Evolutionary conservation across 2,113 vertebrate species (phyloP).

Genomic region (Phainopepla nitens): DNA sequence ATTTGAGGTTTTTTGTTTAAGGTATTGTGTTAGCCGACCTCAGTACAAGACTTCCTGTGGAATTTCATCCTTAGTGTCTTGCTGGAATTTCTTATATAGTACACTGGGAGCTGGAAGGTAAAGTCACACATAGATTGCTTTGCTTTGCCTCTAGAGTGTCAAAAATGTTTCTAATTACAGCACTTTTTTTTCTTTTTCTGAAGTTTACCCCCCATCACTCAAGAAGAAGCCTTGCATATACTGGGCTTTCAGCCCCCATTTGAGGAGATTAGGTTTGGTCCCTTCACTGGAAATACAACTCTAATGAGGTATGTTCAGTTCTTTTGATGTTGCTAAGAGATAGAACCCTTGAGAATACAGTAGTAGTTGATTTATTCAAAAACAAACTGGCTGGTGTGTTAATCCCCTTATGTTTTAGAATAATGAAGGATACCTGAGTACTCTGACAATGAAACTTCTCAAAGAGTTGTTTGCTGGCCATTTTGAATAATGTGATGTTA

Average conservation of each 20-base stretch:
- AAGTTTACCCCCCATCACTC: slow-evolving; percentile 92
- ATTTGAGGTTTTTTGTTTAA: slow-evolving; percentile 48
- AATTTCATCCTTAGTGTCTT: slow-evolving; percentile 94
- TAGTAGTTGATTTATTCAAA: background rate
- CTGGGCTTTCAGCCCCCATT: slow-evolving; percentile 96
- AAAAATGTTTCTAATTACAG: background rate
- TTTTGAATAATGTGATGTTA: background rate
- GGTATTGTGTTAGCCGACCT: slow-evolving; percentile 97
- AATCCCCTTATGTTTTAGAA: background rate
- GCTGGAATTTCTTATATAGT: slow-evolving; percentile 98
- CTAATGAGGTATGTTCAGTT: slow-evolving; percentile 85
- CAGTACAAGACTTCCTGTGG: slow-evolving; percentile 99
- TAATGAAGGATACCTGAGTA: background rate
- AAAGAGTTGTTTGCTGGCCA: background rate
- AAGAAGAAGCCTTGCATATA: slow-evolving; percentile 95
- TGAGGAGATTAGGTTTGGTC: slow-evolving; percentile 97
- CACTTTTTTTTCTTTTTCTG: background rate
- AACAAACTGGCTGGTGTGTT: background rate
- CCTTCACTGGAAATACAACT: slow-evolving; percentile 98
- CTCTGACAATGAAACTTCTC: background rate
- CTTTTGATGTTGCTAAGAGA: background rate
- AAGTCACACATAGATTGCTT: background rate
- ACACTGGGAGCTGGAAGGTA: slow-evolving; percentile 93
- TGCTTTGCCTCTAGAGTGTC: background rate
- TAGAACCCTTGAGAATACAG: background rate